Evolutionary conservation across 1,140 invertebrate genomes (phyloP).

Genomic region (Pentalonia nigronervosa): DNA sequence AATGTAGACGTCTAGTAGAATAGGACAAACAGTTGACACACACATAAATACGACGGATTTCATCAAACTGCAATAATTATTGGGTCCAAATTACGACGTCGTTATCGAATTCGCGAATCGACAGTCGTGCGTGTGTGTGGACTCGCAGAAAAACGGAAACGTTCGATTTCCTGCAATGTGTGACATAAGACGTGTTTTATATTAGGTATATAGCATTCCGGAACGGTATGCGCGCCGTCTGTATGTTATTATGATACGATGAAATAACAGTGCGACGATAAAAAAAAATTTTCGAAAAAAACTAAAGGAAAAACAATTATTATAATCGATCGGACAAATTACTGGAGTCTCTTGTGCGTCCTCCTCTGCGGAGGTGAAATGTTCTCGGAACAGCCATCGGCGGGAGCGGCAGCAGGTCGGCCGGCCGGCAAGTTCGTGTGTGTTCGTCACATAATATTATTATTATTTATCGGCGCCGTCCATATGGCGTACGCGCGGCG

Average conservation of each 20-base stretch:
- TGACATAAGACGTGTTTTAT: background rate
- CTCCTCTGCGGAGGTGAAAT: background rate
- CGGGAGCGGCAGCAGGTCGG: background rate
- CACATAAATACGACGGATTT: background rate
- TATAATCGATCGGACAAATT: background rate
- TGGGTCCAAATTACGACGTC: background rate
- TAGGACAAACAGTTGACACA: background rate
- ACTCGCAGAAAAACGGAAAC: background rate
- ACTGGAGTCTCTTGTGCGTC: background rate
- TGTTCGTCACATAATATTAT: background rate
- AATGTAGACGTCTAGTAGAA: background rate
- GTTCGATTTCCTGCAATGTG: background rate
- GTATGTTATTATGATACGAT: background rate
- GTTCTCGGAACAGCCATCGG: constrained; percentile 28
- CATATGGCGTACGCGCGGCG: constrained; percentile 23
- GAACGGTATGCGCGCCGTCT: background rate
- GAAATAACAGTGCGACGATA: background rate
- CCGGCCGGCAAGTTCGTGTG: constrained; percentile 14
- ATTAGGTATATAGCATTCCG: background rate
- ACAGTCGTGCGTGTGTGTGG: background rate
- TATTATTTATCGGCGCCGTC: constrained; percentile 47
- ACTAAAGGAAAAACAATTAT: background rate
- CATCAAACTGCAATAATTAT: background rate
- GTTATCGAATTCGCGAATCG: background rate
- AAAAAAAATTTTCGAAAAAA: background rate